Evolutionary conservation across 2,113 vertebrate genomes (phyloP).

Genomic region (Notechis scutatus): DNA sequence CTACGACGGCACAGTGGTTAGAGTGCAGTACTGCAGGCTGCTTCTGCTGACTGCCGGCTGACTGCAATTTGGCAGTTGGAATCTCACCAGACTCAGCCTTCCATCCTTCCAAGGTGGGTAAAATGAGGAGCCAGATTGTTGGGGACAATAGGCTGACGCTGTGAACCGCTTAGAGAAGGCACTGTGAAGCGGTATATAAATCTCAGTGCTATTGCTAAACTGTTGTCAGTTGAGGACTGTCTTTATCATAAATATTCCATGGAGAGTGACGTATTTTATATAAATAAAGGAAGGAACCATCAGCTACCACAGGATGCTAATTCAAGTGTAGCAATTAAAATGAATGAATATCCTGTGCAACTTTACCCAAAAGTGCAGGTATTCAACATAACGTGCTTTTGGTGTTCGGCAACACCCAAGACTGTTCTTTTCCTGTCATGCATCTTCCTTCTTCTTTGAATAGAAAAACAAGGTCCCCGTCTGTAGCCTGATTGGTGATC

Average conservation of each 20-base stretch:
- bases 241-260: not conserved
- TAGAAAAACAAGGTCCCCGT: not conserved
- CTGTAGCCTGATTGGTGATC: not conserved
- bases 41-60: too few species aligned
- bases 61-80: too few species aligned
- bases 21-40: too few species aligned
- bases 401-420: not conserved
- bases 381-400: not conserved
- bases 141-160: too few species aligned
- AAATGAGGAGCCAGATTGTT: too few species aligned
- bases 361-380: not conserved
- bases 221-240: not conserved
- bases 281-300: not conserved
- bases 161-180: too few species aligned
- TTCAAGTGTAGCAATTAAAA: not conserved
- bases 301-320: too few species aligned
- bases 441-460: not conserved
- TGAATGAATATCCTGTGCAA: not conserved
- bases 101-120: too few species aligned
- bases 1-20: too few species aligned
- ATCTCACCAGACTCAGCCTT: too few species aligned
- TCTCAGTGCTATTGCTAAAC: not conserved
- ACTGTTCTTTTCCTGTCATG: not conserved
- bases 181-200: too few species aligned
- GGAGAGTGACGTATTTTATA: not conserved